These are phyloP conservation scores for Lynx canadensis DNA, from an alignment of 2,113 vertebrate species.

Conservation along the genomic window DNA sequence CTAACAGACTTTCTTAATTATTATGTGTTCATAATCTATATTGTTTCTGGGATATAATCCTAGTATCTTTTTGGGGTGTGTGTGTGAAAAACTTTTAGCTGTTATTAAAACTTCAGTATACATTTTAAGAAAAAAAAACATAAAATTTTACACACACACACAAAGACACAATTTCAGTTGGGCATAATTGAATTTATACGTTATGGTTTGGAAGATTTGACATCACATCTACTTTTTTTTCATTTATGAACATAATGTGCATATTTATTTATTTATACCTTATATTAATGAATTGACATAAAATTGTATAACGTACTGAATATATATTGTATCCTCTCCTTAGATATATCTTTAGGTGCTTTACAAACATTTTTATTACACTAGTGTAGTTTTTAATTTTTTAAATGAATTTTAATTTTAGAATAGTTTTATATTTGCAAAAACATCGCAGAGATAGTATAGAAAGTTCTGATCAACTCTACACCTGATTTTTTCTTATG, in stretches of 20 bases:
- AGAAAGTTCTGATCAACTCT: neutral
- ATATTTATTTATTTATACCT: neutral
- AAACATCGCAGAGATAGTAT: neutral
- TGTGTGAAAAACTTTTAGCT: neutral
- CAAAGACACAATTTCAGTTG: neutral
- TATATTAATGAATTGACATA: neutral
- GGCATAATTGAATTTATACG: neutral
- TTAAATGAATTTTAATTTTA: neutral
- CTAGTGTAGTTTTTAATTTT: neutral
- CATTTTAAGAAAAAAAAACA: neutral
- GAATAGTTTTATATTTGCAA: neutral
- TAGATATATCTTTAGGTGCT: neutral
- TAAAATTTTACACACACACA: neutral
- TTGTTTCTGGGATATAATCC: neutral
- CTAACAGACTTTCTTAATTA: neutral
- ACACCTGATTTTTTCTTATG: neutral
- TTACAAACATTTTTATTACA: neutral
- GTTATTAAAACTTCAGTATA: neutral
- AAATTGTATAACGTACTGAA: neutral
- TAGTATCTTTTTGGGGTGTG: neutral
- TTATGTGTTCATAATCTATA: neutral
- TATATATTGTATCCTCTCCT: neutral
- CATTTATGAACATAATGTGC: neutral
- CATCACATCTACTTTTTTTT: neutral
- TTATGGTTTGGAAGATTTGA: neutral